These are phyloP conservation scores for Charadrius vociferus DNA, from an alignment of 2,113 vertebrate species.

Conservation along the genomic window DNA sequence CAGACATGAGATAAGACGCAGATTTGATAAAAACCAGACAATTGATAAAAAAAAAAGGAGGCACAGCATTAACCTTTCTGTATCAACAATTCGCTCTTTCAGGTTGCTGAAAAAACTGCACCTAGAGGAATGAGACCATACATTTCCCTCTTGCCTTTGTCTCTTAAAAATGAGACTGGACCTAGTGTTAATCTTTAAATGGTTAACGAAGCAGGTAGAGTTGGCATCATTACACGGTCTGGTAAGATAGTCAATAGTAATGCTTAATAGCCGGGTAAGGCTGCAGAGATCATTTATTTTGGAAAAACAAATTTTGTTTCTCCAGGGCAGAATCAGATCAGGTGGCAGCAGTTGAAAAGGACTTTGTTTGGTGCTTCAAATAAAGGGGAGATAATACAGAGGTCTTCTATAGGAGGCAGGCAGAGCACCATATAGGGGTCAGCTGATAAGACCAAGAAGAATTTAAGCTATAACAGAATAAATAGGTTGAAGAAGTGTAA, in stretches of 20 bases:
- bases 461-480: background rate
- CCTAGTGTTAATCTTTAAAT: background rate
- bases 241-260: background rate
- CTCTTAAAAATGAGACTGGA: background rate
- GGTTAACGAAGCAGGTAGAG: background rate
- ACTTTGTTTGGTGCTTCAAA: background rate
- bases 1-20: background rate
- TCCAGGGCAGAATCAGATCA: background rate
- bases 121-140: background rate
- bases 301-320: background rate
- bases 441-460: slow-evolving; percentile 9
- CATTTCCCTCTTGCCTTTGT: background rate
- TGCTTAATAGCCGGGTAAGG: background rate
- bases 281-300: background rate
- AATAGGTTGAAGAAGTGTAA: background rate
- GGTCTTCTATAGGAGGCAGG: background rate
- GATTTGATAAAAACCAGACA: background rate
- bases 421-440: background rate
- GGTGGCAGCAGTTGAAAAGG: background rate
- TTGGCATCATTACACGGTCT: background rate
- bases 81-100: background rate
- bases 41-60: background rate
- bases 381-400: background rate
- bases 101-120: background rate
- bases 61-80: slow-evolving; percentile 4